Percentiles rank a stretch among this genome's conserved stretches.
Conservation (phyloP, 2,113 vertebrate species). For the Eurypyga helias region DNA sequence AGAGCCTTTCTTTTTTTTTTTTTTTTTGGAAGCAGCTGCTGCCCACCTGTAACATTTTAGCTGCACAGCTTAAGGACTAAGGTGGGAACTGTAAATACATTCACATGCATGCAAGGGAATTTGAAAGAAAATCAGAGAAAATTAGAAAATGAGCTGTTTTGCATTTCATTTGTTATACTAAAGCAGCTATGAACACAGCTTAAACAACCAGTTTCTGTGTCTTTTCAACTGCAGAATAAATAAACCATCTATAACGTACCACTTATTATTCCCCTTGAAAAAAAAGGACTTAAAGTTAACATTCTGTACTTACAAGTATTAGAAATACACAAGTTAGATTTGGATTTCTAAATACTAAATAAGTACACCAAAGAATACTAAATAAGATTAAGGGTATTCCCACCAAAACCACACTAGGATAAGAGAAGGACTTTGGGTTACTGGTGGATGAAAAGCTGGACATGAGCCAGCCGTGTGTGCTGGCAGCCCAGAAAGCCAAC, state of each 20-base stretch:
- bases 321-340: background rate
- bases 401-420: background rate
- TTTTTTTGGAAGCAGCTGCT: background rate
- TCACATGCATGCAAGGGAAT: rapidly evolving
- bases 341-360: background rate
- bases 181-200: background rate
- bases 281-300: background rate
- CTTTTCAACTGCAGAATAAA: background rate
- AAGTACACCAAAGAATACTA: background rate
- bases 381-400: background rate
- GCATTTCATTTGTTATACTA: background rate
- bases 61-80: background rate
- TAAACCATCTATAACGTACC: background rate
- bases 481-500: too few relatives aligned
- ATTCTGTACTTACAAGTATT: background rate
- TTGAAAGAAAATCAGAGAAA: background rate
- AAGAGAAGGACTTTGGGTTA: background rate
- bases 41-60: background rate
- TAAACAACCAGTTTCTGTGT: background rate
- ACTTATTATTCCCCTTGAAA: background rate
- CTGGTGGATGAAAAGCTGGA: background rate
- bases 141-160: background rate
- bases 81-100: background rate
- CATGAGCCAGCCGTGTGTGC: rapidly evolving
- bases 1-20: background rate